These are phyloP conservation scores for Drosophila flavopinicola DNA, from an alignment of 2,888 invertebrate genomes.

Conservation along the genomic window DNA sequence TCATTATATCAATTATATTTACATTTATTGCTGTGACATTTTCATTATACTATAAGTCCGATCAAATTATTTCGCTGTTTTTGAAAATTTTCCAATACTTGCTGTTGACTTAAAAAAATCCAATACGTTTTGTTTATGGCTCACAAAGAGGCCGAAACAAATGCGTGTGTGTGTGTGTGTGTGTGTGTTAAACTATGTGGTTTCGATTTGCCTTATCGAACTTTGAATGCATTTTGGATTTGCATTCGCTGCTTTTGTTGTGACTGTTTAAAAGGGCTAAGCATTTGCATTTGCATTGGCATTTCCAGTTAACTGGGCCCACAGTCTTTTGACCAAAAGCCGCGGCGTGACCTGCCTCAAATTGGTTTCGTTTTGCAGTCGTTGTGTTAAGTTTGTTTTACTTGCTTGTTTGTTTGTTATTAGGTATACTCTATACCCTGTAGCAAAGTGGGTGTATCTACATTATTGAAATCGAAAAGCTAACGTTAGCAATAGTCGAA, in stretches of 20 bases:
- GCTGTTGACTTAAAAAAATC: too few species aligned
- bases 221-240: conserved; percentile 31
- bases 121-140: conserved; percentile 20
- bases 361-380: conserved; percentile 16
- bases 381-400: neutral
- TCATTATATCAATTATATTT: too few species aligned
- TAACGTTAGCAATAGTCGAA: too few species aligned
- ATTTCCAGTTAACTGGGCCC: conserved; percentile 40
- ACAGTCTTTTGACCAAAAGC: conserved; percentile 34
- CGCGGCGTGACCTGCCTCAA: conserved; percentile 35
- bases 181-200: too few species aligned
- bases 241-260: conserved; percentile 4
- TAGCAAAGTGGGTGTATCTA: neutral
- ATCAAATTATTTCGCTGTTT: neutral
- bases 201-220: too few species aligned
- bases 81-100: too few species aligned
- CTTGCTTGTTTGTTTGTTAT: conserved; percentile 2
- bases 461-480: too few species aligned
- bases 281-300: conserved; percentile 45
- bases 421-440: neutral
- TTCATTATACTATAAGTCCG: neutral
- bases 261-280: conserved; percentile 20
- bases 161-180: conserved; percentile 15
- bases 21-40: neutral
- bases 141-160: conserved; percentile 18